Evolutionary conservation across 2,797 vertebrate genomes (phyloP).

Genomic region (Arremon brunneinucha): DNA sequence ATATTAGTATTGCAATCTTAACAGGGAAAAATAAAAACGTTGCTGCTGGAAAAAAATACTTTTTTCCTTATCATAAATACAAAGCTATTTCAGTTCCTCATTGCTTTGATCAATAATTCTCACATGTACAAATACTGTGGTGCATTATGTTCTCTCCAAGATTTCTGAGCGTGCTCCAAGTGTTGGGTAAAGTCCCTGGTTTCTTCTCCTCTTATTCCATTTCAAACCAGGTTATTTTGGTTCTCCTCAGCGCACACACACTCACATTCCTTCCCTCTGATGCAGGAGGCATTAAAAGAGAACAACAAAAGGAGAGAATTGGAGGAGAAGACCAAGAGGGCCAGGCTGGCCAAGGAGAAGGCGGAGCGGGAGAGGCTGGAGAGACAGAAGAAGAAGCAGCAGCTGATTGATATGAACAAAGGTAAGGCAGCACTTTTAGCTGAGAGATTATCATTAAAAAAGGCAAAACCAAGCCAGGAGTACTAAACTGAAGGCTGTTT

Average conservation of each 20-base stretch:
- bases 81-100: background rate
- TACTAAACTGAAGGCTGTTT: background rate
- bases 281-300: conserved; percentile 93
- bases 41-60: background rate
- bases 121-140: background rate
- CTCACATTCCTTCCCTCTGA: background rate
- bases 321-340: conserved; percentile 96
- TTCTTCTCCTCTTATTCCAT: background rate
- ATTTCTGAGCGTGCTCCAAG: background rate
- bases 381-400: conserved; percentile 95
- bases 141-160: background rate
- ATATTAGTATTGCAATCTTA: background rate
- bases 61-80: background rate
- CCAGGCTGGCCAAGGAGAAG: conserved; percentile 96
- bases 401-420: conserved; percentile 98
- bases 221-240: background rate
- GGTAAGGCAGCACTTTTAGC: conserved; percentile 74
- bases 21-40: background rate
- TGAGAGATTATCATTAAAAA: background rate
- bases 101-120: background rate
- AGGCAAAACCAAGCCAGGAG: background rate
- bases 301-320: conserved; percentile 95
- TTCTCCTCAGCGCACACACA: background rate
- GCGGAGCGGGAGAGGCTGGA: conserved; percentile 93
- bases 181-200: background rate